Evolutionary conservation across 2,113 vertebrate species (phyloP).

Genomic region (Muscicapa adusta): DNA sequence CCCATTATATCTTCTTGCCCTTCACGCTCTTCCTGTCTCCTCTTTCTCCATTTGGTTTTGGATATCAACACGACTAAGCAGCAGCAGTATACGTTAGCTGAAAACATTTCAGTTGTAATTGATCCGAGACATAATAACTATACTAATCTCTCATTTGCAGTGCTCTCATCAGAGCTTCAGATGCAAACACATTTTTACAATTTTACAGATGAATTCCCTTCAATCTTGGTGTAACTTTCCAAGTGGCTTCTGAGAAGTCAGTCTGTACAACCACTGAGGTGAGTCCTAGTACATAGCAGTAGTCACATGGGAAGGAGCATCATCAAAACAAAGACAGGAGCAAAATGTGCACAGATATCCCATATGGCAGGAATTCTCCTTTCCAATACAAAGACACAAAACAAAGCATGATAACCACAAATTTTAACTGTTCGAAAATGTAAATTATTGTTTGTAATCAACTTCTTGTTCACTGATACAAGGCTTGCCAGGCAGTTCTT

Average conservation of each 20-base stretch:
- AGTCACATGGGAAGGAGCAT: not conserved
- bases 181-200: not conserved
- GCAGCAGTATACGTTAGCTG: not conserved
- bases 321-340: not conserved
- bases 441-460: not conserved
- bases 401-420: not conserved
- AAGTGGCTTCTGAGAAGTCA: not conserved
- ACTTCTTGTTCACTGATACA: not conserved
- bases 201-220: not conserved
- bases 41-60: conserved; percentile 33
- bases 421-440: not conserved
- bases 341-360: not conserved
- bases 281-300: not conserved
- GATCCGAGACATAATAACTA: not conserved
- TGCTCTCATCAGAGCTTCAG: not conserved
- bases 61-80: conserved; percentile 14
- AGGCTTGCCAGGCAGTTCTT: not conserved
- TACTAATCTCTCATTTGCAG: not conserved
- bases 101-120: conserved; percentile 13
- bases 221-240: not conserved
- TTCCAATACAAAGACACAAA: not conserved
- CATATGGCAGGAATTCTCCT: not conserved
- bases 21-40: not conserved
- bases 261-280: not conserved
- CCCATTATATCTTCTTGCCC: not conserved